Base-by-base conservation (phyloP, 2,797 vertebrate genomes). In the Rhyacichthys aspro region DNA sequence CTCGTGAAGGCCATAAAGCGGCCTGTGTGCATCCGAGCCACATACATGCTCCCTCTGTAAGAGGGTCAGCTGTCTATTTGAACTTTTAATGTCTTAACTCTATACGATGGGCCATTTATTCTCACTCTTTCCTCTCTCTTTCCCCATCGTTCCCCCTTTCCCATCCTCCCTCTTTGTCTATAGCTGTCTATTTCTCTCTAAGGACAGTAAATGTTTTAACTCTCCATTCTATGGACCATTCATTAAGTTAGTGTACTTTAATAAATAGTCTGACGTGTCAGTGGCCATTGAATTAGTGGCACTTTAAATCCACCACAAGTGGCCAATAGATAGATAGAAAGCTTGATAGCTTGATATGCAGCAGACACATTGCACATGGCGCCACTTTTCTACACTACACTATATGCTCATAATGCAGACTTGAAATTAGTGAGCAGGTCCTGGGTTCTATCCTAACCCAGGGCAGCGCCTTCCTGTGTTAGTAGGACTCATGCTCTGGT, bases 231-330 rank as follows among this genome's bases (percentile, higher is more conserved):
- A 92, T 92, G 91, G 87, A 81, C 87, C 90, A 92, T 92, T 92
- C 86, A 92, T 92, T 92, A 87, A 88, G 89, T 90, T 90, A 90
- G 86, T 90, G 90, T 90, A 88, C 90, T 90, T 93, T 92, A 90
- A 92, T 91, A 92, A 92, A 92, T 91, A 92, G 89, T 91, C 86
- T 87, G 79, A 90, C 61, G 78, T 91, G 91, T 92, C 91, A 91
- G 68, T 88, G 83, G 63, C 76, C 56, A 83, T 82, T 92, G 90
- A 91, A 88, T 91, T 92, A 92, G 90, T 90, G 86, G 88, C 89
- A 92, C 90, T 91, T 90, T 86, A 88, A 86, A 90, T 79, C 76
- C 82, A 59, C 70, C 83, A 85, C 83, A 57, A 79, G 88, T 82
- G 84, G 82, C 80, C 83, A 76, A 84, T 82, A 88, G 69, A 86